Conservation (phyloP, 2,888 invertebrate genomes). For the Sialis fuliginosa region DNA sequence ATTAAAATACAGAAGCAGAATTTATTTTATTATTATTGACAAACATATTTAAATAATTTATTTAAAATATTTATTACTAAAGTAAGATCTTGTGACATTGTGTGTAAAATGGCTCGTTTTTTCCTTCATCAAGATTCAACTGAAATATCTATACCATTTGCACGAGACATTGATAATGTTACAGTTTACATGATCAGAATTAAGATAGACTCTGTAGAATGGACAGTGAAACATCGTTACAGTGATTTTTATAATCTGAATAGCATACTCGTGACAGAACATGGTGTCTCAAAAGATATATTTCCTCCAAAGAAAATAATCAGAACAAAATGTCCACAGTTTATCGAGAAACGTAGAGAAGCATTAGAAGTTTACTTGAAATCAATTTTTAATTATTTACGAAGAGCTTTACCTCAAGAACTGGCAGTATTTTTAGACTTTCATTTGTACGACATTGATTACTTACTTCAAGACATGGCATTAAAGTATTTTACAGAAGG, state of each 20-base stretch:
- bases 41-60: no score
- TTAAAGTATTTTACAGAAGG: slow-evolving; percentile 59
- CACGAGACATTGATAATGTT: slow-evolving; percentile 43
- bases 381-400: slow-evolving; percentile 55
- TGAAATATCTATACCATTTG: slow-evolving; percentile 43
- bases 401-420: slow-evolving; percentile 60
- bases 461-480: slow-evolving; percentile 68
- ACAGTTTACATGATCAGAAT: slow-evolving; percentile 57
- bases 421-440: slow-evolving; percentile 77
- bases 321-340: slow-evolving; percentile 74
- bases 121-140: slow-evolving; percentile 48
- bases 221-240: slow-evolving; percentile 76
- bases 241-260: slow-evolving; percentile 81
- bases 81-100: no score
- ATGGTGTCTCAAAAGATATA: slow-evolving; percentile 67
- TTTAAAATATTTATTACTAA: no score
- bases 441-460: slow-evolving; percentile 77
- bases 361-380: slow-evolving; percentile 69
- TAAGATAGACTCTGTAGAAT: slow-evolving; percentile 50
- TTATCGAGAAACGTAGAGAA: slow-evolving; percentile 66
- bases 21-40: no score
- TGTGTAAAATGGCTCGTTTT: slow-evolving; percentile 50
- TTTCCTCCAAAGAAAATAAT: slow-evolving; percentile 88
- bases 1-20: no score
- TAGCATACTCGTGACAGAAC: slow-evolving; percentile 60